Conservation (phyloP, 2,888 invertebrate species). For the Clivina fossor region DNA sequence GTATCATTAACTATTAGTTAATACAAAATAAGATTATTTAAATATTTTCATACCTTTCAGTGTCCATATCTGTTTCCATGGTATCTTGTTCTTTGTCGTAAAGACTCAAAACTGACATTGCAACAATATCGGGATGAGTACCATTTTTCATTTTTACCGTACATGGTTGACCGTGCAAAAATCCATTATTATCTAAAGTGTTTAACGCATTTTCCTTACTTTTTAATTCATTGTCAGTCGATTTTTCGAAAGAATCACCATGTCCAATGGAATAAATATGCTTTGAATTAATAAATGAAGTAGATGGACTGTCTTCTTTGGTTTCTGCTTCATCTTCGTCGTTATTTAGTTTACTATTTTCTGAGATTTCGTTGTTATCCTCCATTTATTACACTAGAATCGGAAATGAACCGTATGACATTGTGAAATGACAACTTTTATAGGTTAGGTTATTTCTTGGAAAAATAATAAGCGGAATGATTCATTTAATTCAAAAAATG, state of each 20-base stretch:
- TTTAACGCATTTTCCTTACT: too few species aligned
- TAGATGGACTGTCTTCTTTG: conserved; percentile 13
- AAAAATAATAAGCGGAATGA: too few species aligned
- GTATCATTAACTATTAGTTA: conserved; percentile 2
- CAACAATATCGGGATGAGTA: conserved; percentile 47
- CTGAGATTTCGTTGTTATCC: conserved; percentile 16
- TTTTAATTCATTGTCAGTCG: conserved; percentile 2
- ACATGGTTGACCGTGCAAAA: conserved; percentile 26
- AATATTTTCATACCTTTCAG: conserved; percentile 61
- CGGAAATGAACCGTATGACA: too few species aligned
- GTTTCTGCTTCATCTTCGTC: conserved; percentile 7
- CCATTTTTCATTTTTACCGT: conserved; percentile 30
- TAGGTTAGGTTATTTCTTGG: too few species aligned
- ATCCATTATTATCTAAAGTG: too few species aligned
- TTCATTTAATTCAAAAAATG: too few species aligned
- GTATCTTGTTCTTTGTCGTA: conserved; percentile 61
- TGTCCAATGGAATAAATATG: conserved; percentile 14
- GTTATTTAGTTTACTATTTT: conserved; percentile 2
- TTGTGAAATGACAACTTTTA: too few species aligned
- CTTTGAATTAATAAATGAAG: conserved; percentile 12
- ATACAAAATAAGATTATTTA: too few species aligned
- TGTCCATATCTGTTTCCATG: conserved; percentile 63
- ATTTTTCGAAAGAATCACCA: conserved; percentile 11
- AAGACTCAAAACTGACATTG: conserved; percentile 62
- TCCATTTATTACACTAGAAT: conserved; percentile 19